Evolutionary conservation across 2,797 vertebrate genomes (phyloP).

Genomic region (Tadarida brasiliensis): DNA sequence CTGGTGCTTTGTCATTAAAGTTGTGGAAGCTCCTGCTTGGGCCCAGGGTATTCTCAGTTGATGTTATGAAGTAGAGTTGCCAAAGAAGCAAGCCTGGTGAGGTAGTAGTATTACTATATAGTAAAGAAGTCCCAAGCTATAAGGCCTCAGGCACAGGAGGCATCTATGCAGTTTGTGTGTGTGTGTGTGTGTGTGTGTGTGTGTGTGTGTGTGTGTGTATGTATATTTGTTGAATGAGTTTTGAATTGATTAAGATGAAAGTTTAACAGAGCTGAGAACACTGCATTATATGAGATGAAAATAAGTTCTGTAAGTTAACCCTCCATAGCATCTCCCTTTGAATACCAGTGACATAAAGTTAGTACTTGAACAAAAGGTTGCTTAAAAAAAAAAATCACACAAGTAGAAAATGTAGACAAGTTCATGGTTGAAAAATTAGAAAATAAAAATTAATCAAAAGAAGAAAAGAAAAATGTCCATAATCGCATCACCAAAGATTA

Average conservation of each 20-base stretch:
- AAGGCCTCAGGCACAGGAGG: not conserved
- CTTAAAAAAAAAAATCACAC: not conserved
- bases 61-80: not conserved
- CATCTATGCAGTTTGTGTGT: not conserved
- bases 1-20: constrained; percentile 13
- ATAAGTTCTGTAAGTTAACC: not conserved
- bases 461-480: not conserved
- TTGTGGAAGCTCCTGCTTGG: not conserved
- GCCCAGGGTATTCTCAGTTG: not conserved
- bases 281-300: constrained; percentile 29
- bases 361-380: not conserved
- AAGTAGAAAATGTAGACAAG: constrained; percentile 5
- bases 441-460: constrained; percentile 23
- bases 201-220: not conserved
- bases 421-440: not conserved
- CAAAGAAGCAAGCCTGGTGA: not conserved
- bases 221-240: not conserved
- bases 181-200: not conserved
- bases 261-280: constrained; percentile 44
- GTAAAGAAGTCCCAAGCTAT: not conserved
- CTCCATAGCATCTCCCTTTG: not conserved
- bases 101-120: not conserved
- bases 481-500: not conserved
- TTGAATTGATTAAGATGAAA: not conserved
- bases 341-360: constrained; percentile 10